phyloP scores from a whole-genome alignment of 2,113 vertebrate genomes.

The Petromus typicus region DNA sequence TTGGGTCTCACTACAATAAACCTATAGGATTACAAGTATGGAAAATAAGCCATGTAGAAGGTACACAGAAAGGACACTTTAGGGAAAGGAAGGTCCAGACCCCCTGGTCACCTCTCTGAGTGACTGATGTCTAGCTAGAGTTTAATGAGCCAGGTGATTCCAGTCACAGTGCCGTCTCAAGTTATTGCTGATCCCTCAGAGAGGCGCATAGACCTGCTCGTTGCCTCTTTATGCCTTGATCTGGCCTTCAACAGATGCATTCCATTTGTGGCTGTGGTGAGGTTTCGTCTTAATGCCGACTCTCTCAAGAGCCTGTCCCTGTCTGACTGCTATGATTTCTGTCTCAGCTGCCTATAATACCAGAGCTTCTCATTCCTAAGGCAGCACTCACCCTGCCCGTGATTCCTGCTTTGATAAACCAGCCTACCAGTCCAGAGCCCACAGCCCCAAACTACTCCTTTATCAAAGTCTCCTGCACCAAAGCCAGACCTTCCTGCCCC shows the following conservation, averaged over 20 bases:
- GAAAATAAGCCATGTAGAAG: not conserved
- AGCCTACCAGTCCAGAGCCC: not conserved
- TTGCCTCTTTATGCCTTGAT: not conserved
- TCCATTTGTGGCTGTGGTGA: not conserved
- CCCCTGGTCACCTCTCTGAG: not conserved
- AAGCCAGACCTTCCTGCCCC: not conserved
- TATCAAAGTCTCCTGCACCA: not conserved
- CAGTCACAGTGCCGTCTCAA: not conserved
- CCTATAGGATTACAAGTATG: not conserved
- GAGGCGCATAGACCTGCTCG: not conserved
- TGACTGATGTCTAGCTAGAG: not conserved
- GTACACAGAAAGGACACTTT: not conserved
- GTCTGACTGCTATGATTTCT: not conserved
- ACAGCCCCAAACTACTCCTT: not conserved
- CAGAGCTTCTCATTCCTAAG: not conserved
- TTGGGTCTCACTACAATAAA: not conserved
- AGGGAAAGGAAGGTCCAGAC: not conserved
- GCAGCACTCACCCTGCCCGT: not conserved
- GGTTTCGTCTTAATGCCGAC: not conserved
- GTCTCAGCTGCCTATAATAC: not conserved
- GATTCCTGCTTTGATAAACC: not conserved
- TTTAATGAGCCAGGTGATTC: not conserved
- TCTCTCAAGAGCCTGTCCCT: not conserved
- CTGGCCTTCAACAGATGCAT: not conserved
- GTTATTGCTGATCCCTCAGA: too few species aligned